Conservation (phyloP, 2,888 invertebrate genomes). For the Nomada fucata region DNA sequence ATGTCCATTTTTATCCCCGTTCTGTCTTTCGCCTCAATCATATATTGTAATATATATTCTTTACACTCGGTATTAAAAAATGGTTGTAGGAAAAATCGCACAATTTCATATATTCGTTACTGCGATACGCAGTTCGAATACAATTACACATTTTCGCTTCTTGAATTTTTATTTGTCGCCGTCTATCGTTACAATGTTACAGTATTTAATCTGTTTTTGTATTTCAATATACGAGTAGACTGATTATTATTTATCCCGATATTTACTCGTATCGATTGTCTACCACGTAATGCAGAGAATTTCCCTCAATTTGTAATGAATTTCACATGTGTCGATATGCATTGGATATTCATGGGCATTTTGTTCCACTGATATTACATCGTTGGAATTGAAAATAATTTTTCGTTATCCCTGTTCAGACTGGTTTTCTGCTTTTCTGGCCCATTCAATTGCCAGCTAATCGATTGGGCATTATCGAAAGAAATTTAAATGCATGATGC, state of each 20-base stretch:
- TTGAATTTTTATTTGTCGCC: too few relatives aligned
- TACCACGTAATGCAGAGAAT: neutral
- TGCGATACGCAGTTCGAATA: neutral
- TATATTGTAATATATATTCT: neutral
- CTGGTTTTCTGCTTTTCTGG: too few relatives aligned
- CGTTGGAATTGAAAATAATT: neutral
- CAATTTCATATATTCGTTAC: neutral
- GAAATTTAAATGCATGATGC: slow-evolving; percentile 13
- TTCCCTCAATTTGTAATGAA: neutral
- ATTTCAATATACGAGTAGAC: neutral
- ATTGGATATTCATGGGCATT: neutral
- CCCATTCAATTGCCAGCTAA: neutral
- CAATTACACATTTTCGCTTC: neutral
- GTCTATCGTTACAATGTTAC: neutral
- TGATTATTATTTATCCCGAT: neutral
- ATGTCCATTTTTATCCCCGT: neutral
- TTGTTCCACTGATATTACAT: neutral
- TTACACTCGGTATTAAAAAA: neutral
- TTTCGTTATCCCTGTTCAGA: neutral
- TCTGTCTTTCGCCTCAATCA: neutral
- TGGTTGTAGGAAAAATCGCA: neutral
- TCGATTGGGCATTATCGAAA: slow-evolving; percentile 3
- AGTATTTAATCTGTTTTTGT: neutral
- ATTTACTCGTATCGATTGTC: neutral
- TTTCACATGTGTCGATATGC: too few relatives aligned